Conservation (phyloP, 2,888 invertebrate species). For the Lepidonotus clava region DNA sequence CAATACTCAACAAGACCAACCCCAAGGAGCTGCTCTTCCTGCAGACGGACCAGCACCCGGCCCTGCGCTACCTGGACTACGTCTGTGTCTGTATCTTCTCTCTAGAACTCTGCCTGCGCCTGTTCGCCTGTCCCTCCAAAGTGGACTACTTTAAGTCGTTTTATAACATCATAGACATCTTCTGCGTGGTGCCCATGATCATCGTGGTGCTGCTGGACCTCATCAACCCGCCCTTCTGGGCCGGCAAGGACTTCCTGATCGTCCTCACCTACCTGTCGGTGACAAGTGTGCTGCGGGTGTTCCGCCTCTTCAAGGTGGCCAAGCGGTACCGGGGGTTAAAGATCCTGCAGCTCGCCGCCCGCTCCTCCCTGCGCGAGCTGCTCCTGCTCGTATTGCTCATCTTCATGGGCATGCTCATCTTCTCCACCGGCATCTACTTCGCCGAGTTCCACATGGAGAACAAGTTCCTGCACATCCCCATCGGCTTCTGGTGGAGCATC, state of each 20-base stretch:
- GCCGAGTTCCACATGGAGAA: constrained; percentile 56
- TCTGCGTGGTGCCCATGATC: constrained; percentile 60
- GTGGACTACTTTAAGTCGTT: constrained; percentile 51
- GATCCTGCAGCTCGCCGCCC: constrained; percentile 58
- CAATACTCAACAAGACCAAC: constrained; percentile 50
- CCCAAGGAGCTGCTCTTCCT: constrained; percentile 36
- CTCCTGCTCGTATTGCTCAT: constrained; percentile 59
- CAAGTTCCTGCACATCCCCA: constrained; percentile 56
- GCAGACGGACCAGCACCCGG: constrained; percentile 51
- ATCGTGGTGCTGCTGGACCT: constrained; percentile 22
- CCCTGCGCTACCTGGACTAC: constrained; percentile 46
- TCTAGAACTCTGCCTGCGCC: constrained; percentile 53
- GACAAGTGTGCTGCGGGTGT: constrained; percentile 57
- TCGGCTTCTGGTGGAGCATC: constrained; percentile 60
- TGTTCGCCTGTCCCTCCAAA: constrained; percentile 57
- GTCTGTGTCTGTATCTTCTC: constrained; percentile 51
- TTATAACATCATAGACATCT: constrained; percentile 59
- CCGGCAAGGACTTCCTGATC: constrained; percentile 40
- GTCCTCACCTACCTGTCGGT: constrained; percentile 55
- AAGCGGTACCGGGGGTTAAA: constrained; percentile 56
- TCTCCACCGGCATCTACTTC: constrained; percentile 60
- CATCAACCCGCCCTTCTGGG: neutral
- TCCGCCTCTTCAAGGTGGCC: constrained; percentile 58
- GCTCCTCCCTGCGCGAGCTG: constrained; percentile 55
- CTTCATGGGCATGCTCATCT: constrained; percentile 60